Conservation (phyloP, 2,113 vertebrate species). For the Arvicanthis niloticus region DNA sequence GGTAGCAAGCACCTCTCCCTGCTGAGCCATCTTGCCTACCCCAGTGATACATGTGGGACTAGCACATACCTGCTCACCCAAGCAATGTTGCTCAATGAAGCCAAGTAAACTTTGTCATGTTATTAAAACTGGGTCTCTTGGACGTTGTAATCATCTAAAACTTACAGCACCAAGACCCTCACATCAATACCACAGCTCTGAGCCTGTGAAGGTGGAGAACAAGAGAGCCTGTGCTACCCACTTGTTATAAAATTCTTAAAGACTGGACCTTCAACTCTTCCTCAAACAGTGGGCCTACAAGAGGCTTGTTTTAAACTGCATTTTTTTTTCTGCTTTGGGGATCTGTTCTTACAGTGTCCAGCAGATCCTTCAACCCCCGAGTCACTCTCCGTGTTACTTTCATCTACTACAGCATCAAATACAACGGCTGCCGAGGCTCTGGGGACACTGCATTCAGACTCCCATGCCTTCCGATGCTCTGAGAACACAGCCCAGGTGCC, state of each 20-base stretch:
- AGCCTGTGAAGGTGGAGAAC: background rate
- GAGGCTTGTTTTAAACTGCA: conserved; percentile 53
- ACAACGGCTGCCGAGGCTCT: conserved; percentile 58
- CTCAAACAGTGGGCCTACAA: conserved; percentile 1
- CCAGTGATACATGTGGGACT: background rate
- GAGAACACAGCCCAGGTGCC: conserved; percentile 48
- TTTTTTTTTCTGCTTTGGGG: conserved; percentile 62
- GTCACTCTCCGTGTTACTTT: conserved; percentile 66
- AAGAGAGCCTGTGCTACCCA: background rate
- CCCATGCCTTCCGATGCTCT: conserved; percentile 21
- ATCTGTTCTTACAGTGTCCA: conserved; percentile 60
- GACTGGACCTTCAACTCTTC: background rate
- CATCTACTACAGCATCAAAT: conserved; percentile 70
- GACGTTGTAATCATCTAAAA: background rate
- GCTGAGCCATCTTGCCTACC: background rate
- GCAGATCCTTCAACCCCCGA: conserved; percentile 65
- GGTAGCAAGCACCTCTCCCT: background rate
- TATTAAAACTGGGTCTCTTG: background rate
- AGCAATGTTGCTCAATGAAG: background rate
- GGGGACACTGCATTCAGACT: conserved; percentile 46
- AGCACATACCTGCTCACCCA: background rate
- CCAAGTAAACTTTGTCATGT: background rate
- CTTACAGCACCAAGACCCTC: background rate
- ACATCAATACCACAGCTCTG: background rate
- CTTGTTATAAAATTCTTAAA: background rate